Percentiles rank a stretch among this genome's conserved stretches.
These are phyloP conservation scores for Grammomys surdaster DNA, from an alignment of 2,113 vertebrate species.

Conservation along the genomic window DNA sequence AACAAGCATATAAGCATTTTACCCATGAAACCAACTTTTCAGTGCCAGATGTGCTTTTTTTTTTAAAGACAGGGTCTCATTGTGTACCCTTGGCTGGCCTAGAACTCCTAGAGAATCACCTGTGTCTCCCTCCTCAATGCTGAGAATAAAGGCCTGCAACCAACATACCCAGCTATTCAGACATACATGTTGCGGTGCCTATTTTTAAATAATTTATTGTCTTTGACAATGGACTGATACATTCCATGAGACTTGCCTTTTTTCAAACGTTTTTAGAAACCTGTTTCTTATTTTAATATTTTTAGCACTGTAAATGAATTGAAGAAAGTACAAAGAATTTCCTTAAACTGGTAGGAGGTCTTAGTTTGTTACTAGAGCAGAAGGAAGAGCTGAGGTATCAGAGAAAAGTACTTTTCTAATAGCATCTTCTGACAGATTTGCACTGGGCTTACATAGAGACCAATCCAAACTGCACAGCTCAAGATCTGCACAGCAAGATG, in stretches of 20 bases:
- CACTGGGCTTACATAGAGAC: not conserved
- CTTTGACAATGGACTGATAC: slow-evolving; percentile 32
- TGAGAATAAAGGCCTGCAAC: not conserved
- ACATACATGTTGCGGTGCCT: not conserved
- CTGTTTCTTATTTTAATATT: slow-evolving; percentile 26
- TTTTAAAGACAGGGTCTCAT: not conserved
- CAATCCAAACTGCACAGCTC: not conserved
- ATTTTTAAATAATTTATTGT: slow-evolving; percentile 49
- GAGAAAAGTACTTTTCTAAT: not conserved
- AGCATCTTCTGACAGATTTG: not conserved
- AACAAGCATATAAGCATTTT: not conserved
- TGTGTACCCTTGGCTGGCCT: not conserved
- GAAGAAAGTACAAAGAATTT: slow-evolving; percentile 29
- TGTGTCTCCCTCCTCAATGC: not conserved
- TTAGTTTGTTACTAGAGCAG: not conserved
- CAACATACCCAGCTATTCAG: not conserved
- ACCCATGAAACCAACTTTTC: not conserved
- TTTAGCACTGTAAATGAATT: slow-evolving; percentile 46
- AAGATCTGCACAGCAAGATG: not conserved
- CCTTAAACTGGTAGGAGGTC: slow-evolving; percentile 22
- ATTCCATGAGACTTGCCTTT: slow-evolving; percentile 36
- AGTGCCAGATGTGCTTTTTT: not conserved
- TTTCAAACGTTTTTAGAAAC: slow-evolving; percentile 55
- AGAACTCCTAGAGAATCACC: not conserved
- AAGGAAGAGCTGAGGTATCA: not conserved